phyloP scores from a whole-genome alignment of 2,888 invertebrate species.

The Aspidiotus rigidus region DNA sequence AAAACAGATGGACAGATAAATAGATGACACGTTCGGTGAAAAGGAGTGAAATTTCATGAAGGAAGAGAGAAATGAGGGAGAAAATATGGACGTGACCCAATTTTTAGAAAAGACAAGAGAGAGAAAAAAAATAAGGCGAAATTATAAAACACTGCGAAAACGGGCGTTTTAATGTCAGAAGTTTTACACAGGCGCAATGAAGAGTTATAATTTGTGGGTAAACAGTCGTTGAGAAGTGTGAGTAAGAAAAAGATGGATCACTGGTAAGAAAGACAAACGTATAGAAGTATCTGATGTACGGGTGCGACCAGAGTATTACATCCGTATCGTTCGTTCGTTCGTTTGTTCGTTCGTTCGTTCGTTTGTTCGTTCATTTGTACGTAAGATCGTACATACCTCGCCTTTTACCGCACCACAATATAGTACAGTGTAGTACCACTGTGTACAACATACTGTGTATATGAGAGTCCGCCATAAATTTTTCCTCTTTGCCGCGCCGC shows the following conservation, averaged over 20 bases:
- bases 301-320: conserved; percentile 12
- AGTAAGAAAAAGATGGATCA: conserved; percentile 38
- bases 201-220: conserved; percentile 5
- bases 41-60: not conserved
- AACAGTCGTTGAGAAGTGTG: conserved; percentile 17
- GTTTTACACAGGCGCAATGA: conserved; percentile 33
- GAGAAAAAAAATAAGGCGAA: conserved; percentile 18
- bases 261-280: conserved; percentile 26
- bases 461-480: conserved; percentile 22
- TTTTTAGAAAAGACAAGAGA: too few relatives aligned
- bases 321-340: too few relatives aligned
- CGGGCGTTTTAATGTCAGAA: conserved; percentile 32
- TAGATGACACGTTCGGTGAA: not conserved
- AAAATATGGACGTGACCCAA: not conserved
- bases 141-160: conserved; percentile 32
- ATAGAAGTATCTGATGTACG: not conserved
- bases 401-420: too few relatives aligned
- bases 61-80: conserved; percentile 10
- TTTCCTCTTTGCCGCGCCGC: conserved; percentile 15
- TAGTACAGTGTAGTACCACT: too few relatives aligned
- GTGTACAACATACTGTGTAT: too few relatives aligned
- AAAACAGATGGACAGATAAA: too few relatives aligned
- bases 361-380: too few relatives aligned
- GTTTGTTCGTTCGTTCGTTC: too few relatives aligned
- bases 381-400: too few relatives aligned